Conservation (phyloP, 2,797 vertebrate genomes). For the Lepilemur septentrionalis region DNA sequence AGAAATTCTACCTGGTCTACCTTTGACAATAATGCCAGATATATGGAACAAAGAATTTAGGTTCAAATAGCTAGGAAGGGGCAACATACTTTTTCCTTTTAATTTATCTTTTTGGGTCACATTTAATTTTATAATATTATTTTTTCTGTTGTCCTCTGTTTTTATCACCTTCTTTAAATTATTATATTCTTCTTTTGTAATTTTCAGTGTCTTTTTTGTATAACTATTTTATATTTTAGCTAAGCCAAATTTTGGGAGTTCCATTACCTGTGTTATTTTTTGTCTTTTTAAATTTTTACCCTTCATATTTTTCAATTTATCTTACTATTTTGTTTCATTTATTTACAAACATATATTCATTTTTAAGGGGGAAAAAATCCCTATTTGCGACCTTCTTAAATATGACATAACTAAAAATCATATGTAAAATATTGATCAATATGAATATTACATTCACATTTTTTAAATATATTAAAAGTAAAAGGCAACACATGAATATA, state of each 20-base stretch:
- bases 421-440: background rate
- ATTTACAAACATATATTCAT: background rate
- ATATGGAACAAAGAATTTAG: background rate
- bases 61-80: background rate
- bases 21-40: background rate
- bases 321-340: background rate
- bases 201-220: background rate
- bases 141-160: background rate
- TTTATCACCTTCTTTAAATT: background rate
- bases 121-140: background rate
- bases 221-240: background rate
- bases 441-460: background rate
- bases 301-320: background rate
- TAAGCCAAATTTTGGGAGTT: background rate
- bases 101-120: background rate
- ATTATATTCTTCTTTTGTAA: background rate
- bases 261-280: background rate
- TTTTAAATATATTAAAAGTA: background rate
- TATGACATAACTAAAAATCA: background rate
- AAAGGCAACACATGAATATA: background rate
- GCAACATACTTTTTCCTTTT: background rate
- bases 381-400: background rate
- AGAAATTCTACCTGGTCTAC: no score
- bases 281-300: background rate
- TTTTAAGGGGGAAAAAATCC: background rate